A percentile compares a stretch with the other conserved stretches of the same genome.
Conservation (phyloP, 2,113 vertebrate genomes). For the Diphyllodes magnificus region DNA sequence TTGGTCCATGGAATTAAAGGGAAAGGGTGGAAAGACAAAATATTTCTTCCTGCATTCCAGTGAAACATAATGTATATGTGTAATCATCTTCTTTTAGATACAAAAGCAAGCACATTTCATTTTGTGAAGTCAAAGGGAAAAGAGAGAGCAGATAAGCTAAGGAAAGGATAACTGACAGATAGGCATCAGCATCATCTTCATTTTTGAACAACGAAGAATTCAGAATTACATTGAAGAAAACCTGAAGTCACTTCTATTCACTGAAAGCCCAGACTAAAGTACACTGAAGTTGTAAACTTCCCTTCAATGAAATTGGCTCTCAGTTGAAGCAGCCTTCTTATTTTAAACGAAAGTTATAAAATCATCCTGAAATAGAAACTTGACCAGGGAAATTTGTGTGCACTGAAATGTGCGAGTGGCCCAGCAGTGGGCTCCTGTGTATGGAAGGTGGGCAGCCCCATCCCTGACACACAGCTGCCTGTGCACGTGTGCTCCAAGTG, state of each 20-base stretch:
- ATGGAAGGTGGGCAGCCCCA: background rate
- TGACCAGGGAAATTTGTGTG: background rate
- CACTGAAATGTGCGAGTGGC: background rate
- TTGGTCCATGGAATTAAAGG: background rate
- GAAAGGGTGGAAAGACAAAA: background rate
- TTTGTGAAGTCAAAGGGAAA: background rate
- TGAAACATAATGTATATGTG: background rate
- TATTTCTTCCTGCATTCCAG: background rate
- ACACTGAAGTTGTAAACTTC: background rate
- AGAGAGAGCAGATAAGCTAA: background rate
- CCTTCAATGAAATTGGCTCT: background rate
- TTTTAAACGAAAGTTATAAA: background rate
- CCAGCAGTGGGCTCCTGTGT: background rate
- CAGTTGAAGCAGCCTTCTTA: background rate
- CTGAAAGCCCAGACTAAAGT: background rate
- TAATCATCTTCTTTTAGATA: background rate
- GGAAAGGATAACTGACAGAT: background rate
- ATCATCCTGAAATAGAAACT: background rate
- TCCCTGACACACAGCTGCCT: background rate
- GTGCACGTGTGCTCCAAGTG: background rate
- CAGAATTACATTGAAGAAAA: background rate
- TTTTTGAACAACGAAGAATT: background rate
- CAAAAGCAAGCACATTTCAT: background rate
- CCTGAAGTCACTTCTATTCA: background rate
- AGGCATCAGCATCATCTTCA: background rate